Base-by-base conservation (phyloP, 2,113 vertebrate species). In the Rynchops niger region DNA sequence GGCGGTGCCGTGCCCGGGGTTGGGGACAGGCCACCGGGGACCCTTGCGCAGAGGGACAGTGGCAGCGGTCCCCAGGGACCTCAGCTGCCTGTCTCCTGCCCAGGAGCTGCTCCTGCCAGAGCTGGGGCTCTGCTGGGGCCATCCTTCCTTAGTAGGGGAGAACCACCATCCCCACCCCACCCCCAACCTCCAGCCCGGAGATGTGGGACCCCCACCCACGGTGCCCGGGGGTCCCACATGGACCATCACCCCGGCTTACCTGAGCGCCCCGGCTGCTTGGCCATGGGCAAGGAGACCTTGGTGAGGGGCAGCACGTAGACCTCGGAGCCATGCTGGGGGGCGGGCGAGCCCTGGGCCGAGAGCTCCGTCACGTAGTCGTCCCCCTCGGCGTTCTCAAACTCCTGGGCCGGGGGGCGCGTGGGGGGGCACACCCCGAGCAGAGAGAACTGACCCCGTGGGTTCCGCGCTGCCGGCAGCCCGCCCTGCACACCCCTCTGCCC, bases 231-330 rank as follows among this genome's bases (percentile, higher is more conserved):
- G 16, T 45, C 82, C 66, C 12, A 3, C 25, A 5, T 1, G 30
- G 65, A 42, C 42, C 45, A 4, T 4, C 3, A 0, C 4, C 72
- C 21, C 4, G 2, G 93, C 98, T 98, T 98, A 99, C 99, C 99
- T 98, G 99, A 99, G 91, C 98, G 98, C 29, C 98, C 97, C 0
- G 99, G 99, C 96, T 99, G 99, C 97, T 99, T 99, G 82, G 99
- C 99, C 88, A 99, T 98, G 15, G 99, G 99, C 93, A 99, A 97
- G 5, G 99, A 99, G 88, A 99, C 98, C 97, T 99, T 98, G 0
- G 98, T 99, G 97, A 99, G 99, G 0, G 99, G 99, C 96, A 99
- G 98, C 90, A 99, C 97, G 8, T 99, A 99, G 87, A 99, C 99
- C 79, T 99, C 99, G 1, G 99, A 98, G 92, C 99, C 98, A 93